Percentiles rank a stretch among this genome's conserved stretches.
These are phyloP conservation scores for Mercenaria mercenaria DNA, from an alignment of 1,140 invertebrate species.

Conservation along the genomic window DNA sequence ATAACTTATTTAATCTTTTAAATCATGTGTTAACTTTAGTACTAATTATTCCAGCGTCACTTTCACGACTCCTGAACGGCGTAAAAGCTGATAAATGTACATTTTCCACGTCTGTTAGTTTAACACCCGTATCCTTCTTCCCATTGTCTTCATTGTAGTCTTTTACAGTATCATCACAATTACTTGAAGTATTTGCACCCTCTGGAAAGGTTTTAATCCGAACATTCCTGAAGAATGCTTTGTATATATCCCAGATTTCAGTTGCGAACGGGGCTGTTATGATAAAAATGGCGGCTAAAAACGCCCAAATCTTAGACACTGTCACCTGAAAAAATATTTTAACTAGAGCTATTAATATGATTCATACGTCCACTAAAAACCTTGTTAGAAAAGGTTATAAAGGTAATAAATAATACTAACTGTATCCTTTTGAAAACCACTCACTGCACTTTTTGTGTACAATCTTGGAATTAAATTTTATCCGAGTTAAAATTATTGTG, in stretches of 20 bases:
- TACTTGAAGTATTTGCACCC: background rate
- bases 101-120: background rate
- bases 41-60: background rate
- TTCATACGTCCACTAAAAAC: too few relatives aligned
- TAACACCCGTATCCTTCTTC: background rate
- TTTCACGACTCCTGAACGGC: background rate
- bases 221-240: constrained; percentile 12
- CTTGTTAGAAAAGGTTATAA: too few relatives aligned
- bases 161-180: background rate
- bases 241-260: constrained; percentile 74
- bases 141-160: background rate
- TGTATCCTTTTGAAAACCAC: too few relatives aligned
- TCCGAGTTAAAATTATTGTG: too few relatives aligned
- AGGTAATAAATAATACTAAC: too few relatives aligned
- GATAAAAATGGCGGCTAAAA: constrained; percentile 77
- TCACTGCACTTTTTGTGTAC: too few relatives aligned
- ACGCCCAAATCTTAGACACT: constrained; percentile 76
- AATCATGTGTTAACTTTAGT: too few relatives aligned
- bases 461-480: too few relatives aligned
- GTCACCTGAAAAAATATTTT: constrained; percentile 77
- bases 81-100: background rate
- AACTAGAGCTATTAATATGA: too few relatives aligned
- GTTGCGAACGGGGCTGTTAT: constrained; percentile 77
- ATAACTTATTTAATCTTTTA: too few relatives aligned
- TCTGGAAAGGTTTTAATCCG: constrained; percentile 4